Evolutionary conservation across 2,113 vertebrate species (phyloP).

Genomic region (Ursus arctos): DNA sequence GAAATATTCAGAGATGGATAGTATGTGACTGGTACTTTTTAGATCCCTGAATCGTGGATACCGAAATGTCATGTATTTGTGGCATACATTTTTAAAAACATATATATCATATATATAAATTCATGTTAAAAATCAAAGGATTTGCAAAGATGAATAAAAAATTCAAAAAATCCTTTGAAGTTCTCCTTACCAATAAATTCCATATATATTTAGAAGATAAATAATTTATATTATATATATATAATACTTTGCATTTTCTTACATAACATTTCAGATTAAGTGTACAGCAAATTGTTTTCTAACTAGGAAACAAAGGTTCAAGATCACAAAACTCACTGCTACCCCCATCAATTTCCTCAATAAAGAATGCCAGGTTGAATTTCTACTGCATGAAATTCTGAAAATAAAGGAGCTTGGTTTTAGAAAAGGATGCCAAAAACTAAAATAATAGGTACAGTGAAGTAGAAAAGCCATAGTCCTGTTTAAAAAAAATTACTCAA

Average conservation of each 20-base stretch:
- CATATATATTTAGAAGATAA: background rate
- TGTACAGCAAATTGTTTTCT: background rate
- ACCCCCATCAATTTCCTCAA: background rate
- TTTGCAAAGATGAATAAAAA: background rate
- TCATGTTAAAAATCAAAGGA: background rate
- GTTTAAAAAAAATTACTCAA: background rate
- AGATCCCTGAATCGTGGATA: conserved; percentile 62
- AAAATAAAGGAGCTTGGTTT: background rate
- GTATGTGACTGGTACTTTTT: conserved; percentile 55
- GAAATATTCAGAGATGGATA: conserved; percentile 66
- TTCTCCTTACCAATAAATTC: background rate
- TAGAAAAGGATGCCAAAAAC: background rate
- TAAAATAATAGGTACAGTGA: background rate
- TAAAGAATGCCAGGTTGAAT: background rate
- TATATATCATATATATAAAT: background rate
- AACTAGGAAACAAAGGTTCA: background rate
- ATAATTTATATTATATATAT: background rate
- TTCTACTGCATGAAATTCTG: background rate
- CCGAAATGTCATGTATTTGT: conserved; percentile 10
- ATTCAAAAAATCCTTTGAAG: background rate
- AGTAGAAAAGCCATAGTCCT: background rate
- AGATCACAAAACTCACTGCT: background rate
- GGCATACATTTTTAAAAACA: conserved; percentile 67
- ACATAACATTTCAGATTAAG: background rate
- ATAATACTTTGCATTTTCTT: background rate